Percentiles rank a stretch among this genome's conserved stretches.
These are phyloP conservation scores for Eumerus sabulonum DNA, from an alignment of 2,888 invertebrate species.

Conservation along the genomic window DNA sequence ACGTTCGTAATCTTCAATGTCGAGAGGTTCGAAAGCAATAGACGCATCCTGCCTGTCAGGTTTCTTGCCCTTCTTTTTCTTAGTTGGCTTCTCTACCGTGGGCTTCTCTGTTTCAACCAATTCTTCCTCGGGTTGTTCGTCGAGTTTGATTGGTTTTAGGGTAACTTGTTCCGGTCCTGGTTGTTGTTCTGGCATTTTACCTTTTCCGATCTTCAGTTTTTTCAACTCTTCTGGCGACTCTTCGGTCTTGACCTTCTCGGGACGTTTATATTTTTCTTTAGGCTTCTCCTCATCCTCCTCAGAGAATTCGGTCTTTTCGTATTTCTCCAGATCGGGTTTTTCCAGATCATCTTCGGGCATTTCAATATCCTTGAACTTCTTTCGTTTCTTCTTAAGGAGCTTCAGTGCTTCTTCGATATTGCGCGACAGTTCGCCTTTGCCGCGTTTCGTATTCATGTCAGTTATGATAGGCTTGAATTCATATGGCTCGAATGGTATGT, in stretches of 20 bases:
- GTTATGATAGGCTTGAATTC: constrained; percentile 73
- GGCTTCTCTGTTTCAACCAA: constrained; percentile 53
- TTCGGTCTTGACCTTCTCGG: constrained; percentile 70
- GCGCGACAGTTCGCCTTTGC: constrained; percentile 84
- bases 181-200: constrained; percentile 73
- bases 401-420: constrained; percentile 85
- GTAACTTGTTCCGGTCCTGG: constrained; percentile 75
- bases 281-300: constrained; percentile 72
- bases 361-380: constrained; percentile 81
- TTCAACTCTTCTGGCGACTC: constrained; percentile 70
- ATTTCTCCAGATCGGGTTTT: constrained; percentile 76
- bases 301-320: constrained; percentile 70
- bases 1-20: constrained; percentile 53
- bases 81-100: constrained; percentile 66
- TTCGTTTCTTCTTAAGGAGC: constrained; percentile 82
- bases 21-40: constrained; percentile 69
- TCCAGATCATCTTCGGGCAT: constrained; percentile 81
- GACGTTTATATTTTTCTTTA: constrained; percentile 77
- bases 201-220: constrained; percentile 75
- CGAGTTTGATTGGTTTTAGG: constrained; percentile 73
- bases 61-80: constrained; percentile 71
- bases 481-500: constrained; percentile 83
- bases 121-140: constrained; percentile 48
- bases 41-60: constrained; percentile 66
- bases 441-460: constrained; percentile 80